phyloP scores from a whole-genome alignment of 2,113 vertebrate genomes.

The Actinemys pallida region DNA sequence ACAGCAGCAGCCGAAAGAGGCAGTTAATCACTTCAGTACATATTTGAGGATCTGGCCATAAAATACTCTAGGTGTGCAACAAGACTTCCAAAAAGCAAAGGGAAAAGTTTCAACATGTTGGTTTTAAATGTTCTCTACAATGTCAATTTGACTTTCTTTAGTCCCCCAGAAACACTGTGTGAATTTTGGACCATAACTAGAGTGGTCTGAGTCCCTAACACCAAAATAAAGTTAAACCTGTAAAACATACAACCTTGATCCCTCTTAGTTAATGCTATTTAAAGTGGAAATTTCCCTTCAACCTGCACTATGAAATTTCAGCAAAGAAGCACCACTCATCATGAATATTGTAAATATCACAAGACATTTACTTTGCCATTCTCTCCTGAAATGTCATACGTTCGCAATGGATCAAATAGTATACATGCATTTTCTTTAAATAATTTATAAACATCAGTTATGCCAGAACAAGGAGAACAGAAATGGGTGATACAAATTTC shows the following conservation, averaged over 20 bases:
- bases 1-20: not conserved
- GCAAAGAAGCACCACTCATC: not conserved
- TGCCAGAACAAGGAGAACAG: not conserved
- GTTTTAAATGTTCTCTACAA: constrained; percentile 18
- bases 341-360: not conserved
- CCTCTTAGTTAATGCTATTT: not conserved
- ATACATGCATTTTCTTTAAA: not conserved
- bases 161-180: not conserved
- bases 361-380: not conserved
- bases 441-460: not conserved
- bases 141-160: not conserved
- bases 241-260: not conserved
- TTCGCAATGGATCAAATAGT: not conserved
- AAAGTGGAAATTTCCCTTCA: not conserved
- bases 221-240: not conserved
- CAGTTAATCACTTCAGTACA: not conserved
- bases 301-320: not conserved
- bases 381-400: not conserved
- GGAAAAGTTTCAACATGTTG: not conserved
- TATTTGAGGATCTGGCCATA: not conserved
- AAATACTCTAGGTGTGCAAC: not conserved
- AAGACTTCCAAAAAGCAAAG: not conserved
- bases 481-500: not conserved
- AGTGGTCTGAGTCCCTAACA: not conserved
- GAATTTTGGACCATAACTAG: constrained; percentile 6